Evolutionary conservation across 37 sponge, comb jelly and placozoan species (phyloP).

Genomic region (Bolinopsis microptera): DNA sequence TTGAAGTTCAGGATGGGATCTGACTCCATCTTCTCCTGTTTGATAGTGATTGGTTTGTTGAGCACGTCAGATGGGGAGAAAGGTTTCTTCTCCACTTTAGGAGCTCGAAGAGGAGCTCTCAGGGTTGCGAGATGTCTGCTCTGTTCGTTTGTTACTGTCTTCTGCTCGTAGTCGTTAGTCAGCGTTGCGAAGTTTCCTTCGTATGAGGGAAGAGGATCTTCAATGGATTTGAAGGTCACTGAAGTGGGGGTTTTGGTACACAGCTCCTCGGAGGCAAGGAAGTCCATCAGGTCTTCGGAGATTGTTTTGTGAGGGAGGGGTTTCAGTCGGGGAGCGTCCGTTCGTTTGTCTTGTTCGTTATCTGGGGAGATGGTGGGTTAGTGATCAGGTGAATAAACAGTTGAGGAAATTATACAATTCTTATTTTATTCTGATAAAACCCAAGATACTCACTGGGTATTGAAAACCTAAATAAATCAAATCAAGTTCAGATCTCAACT

Average conservation of each 20-base stretch:
- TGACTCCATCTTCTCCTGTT: neutral
- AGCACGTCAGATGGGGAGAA: constrained; percentile 38
- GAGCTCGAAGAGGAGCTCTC: neutral
- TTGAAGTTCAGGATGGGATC: constrained; percentile 20
- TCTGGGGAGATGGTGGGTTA: neutral
- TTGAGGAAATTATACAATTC: too few relatives aligned
- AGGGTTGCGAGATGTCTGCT: neutral
- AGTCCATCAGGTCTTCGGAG: constrained; percentile 49
- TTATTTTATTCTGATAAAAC: too few relatives aligned
- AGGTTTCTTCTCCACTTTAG: neutral
- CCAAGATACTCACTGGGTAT: too few relatives aligned
- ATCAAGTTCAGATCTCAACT: neutral
- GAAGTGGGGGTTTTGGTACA: constrained; percentile 15
- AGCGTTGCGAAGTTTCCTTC: constrained; percentile 20
- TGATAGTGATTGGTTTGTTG: neutral
- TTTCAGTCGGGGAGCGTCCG: neutral
- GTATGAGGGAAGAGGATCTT: constrained; percentile 52
- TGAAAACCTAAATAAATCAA: too few relatives aligned
- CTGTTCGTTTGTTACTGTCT: neutral
- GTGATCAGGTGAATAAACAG: too few relatives aligned
- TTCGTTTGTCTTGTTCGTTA: neutral
- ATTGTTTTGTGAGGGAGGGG: neutral
- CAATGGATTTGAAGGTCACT: constrained; percentile 39
- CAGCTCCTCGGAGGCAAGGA: constrained; percentile 25
- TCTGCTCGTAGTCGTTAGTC: neutral